phyloP scores from a whole-genome alignment of 2,797 vertebrate genomes.

The Meriones psammophilus region DNA sequence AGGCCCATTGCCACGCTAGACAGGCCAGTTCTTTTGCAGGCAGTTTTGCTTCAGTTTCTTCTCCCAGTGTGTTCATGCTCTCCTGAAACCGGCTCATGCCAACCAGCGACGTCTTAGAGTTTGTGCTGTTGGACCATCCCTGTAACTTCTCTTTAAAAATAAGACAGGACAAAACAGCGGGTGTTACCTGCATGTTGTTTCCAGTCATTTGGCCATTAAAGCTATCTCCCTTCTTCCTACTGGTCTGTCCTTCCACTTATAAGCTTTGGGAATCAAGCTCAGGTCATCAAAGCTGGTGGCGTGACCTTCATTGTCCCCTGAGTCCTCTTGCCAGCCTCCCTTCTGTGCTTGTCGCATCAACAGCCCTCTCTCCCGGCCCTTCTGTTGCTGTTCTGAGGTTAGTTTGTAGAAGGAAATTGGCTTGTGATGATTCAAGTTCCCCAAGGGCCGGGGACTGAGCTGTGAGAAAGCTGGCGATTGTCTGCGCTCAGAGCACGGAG shows the following conservation, averaged over 20 bases:
- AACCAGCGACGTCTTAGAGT: not conserved
- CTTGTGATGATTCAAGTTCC: not conserved
- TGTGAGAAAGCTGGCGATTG: too few species aligned
- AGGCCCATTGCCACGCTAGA: too few species aligned
- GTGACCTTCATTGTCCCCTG: not conserved
- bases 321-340: not conserved
- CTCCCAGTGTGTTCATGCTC: rapidly evolving
- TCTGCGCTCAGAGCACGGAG: not conserved
- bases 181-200: not conserved
- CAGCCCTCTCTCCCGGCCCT: not conserved
- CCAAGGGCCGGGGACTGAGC: not conserved
- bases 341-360: not conserved
- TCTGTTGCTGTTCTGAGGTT: not conserved
- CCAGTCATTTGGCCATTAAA: not conserved
- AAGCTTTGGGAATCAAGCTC: not conserved
- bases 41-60: rapidly evolving
- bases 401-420: not conserved
- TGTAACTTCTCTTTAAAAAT: not conserved
- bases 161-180: not conserved
- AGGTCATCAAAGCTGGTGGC: not conserved
- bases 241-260: not conserved
- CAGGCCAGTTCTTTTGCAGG: too few species aligned
- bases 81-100: not conserved
- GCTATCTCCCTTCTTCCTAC: not conserved
- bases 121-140: rapidly evolving